Base-by-base conservation (phyloP, 1,140 invertebrate species). In the Drosophila lowei region DNA sequence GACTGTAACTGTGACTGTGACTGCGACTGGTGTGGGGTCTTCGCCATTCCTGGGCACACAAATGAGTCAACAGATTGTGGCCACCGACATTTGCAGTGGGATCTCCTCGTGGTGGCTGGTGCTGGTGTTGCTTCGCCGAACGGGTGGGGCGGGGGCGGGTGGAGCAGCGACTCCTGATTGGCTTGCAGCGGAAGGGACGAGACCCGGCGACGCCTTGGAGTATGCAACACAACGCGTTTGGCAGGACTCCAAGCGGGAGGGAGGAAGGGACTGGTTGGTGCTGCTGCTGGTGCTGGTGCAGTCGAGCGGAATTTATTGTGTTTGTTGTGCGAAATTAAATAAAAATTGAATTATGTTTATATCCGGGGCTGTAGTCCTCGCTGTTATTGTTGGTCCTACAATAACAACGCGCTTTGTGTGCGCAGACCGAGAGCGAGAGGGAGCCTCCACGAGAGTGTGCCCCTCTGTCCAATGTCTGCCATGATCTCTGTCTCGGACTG, bases 331-430 rank as follows among this genome's bases (percentile, higher is more conserved):
- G 55, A 80, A 86, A 86, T 86, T 86, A 86, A 86, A 86, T 86
- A 86, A 86, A 86, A 86, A 86, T 86, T 86, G 83, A 86, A 86
- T 86, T 86, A 86, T 86, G 74, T 86, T 85, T 85, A 86, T 85
- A 81, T 85, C 77, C 81, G 81, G 3, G 34, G 3, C 11, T 38
- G 34, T 38, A 38, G 34, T 38, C 53, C 72, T 77, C 80, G 73
- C 72, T 86, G 73, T 81, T 85, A 85, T 85, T 84, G 79, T 79
- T 84, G 79, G 76, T 77, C 57, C 80, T 76, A 80, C 34, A 38
- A 38, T 86, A 84, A 81, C 77, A 85, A 71, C 70, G 81, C 68
- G 66, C 73, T 77, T 85, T 86, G 80, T 86, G 62, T 66, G 77
- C 56, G n/a, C 21, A 7, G n/a, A 23, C 11, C 2, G 11, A 0